Evolutionary conservation across 2,888 invertebrate species (phyloP).

Genomic region (Watsonalla binaria): DNA sequence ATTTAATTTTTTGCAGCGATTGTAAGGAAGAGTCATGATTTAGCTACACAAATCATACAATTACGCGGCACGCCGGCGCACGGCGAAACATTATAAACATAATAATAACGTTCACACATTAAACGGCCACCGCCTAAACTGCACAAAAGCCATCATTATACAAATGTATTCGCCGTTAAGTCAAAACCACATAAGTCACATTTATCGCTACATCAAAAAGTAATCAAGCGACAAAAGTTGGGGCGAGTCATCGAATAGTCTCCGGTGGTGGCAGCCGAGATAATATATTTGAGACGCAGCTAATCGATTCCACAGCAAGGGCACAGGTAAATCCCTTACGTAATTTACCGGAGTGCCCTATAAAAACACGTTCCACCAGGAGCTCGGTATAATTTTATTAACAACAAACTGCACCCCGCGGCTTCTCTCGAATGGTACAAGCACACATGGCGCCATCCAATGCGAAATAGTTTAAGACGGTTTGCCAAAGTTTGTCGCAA

Average conservation of each 20-base stretch:
- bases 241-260: constrained; percentile 55
- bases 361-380: constrained; percentile 42
- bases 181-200: constrained; percentile 74
- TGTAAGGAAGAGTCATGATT: not conserved
- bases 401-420: constrained; percentile 4
- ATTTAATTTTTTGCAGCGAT: not conserved
- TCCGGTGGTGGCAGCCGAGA: constrained; percentile 25
- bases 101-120: constrained; percentile 65
- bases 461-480: too few relatives aligned
- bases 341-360: constrained; percentile 46
- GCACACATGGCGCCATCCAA: too few relatives aligned
- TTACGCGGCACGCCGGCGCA: constrained; percentile 15
- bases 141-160: constrained; percentile 66
- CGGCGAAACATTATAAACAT: constrained; percentile 34
- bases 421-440: too few relatives aligned
- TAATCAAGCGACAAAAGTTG: constrained; percentile 72
- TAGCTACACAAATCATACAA: constrained; percentile 15
- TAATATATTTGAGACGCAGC: constrained; percentile 53
- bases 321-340: constrained; percentile 48
- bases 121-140: constrained; percentile 58
- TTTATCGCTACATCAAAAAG: constrained; percentile 76
- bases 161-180: constrained; percentile 56
- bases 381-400: constrained; percentile 34
- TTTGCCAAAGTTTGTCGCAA: too few relatives aligned
- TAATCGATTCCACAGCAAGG: constrained; percentile 58